phyloP scores from a whole-genome alignment of 1,140 invertebrate species.

The Apis cerana region DNA sequence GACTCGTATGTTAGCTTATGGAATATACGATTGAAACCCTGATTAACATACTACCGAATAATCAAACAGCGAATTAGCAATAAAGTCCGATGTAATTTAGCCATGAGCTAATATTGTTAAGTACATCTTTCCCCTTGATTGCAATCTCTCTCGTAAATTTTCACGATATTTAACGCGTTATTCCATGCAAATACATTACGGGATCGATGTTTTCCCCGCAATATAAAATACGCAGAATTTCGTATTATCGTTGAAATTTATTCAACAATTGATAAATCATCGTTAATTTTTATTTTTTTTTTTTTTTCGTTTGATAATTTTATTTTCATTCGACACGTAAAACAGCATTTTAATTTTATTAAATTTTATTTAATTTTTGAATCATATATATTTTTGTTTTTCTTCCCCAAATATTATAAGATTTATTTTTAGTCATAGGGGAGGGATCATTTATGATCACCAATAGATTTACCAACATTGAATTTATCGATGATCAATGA shows the following conservation, averaged over 20 bases:
- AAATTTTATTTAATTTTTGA: not conserved
- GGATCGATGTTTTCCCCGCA: too few species aligned
- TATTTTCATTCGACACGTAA: not conserved
- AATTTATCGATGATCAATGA: too few species aligned
- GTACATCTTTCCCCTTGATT: not conserved
- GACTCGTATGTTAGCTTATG: not conserved
- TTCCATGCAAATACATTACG: not conserved
- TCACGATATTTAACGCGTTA: not conserved
- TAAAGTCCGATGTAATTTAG: slow-evolving; percentile 4
- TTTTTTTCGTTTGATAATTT: not conserved
- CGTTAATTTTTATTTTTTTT: too few species aligned
- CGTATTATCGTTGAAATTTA: not conserved
- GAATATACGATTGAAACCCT: not conserved
- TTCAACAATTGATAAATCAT: too few species aligned
- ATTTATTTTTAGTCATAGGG: too few species aligned
- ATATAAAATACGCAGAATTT: not conserved
- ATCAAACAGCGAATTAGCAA: slow-evolving; percentile 14
- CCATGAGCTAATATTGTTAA: slow-evolving; percentile 5
- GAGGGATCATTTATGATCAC: too few species aligned
- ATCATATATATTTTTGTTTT: too few species aligned
- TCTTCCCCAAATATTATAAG: too few species aligned
- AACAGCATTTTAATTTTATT: not conserved
- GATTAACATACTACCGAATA: not conserved
- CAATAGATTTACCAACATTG: too few species aligned
- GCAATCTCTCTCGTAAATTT: slow-evolving; percentile 8